Conservation (phyloP, 2,113 vertebrate genomes). For the Brachionichthys hirsutus region DNA sequence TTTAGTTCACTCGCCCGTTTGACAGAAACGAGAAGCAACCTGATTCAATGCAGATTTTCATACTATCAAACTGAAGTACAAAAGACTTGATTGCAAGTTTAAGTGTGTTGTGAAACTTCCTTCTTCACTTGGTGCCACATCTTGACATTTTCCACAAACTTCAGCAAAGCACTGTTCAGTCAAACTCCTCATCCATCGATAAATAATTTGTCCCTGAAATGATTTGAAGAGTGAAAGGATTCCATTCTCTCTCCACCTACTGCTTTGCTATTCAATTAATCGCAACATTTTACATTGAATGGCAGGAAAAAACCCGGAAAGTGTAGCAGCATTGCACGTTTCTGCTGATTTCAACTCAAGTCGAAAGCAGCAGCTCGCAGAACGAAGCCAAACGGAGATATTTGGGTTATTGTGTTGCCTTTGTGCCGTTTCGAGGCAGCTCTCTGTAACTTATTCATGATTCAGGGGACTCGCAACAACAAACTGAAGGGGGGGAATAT, state of each 20-base stretch:
- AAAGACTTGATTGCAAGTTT: no score
- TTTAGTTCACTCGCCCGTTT: neutral
- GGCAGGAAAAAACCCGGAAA: constrained; percentile 2
- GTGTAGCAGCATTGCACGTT: neutral
- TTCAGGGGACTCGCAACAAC: constrained; percentile 32
- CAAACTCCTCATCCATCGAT: neutral
- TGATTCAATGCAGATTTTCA: neutral
- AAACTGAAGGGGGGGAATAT: constrained; percentile 29
- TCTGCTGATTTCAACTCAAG: constrained; percentile 9
- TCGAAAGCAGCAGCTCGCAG: constrained; percentile 3
- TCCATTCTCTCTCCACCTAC: neutral
- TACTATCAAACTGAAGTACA: no score
- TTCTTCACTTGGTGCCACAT: neutral
- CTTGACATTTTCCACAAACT: neutral
- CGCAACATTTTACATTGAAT: neutral
- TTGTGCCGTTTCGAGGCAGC: constrained; percentile 28
- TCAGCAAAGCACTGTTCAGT: neutral
- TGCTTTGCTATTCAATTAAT: neutral
- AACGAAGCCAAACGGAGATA: constrained; percentile 13
- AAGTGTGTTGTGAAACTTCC: neutral
- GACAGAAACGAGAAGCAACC: neutral
- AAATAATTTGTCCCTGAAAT: constrained; percentile 23
- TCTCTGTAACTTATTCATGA: constrained; percentile 70
- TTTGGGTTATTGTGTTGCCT: constrained; percentile 28
- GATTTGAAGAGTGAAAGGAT: constrained; percentile 9